Percentiles rank a stretch among this genome's conserved stretches.
These are phyloP conservation scores for Cataglyphis livida DNA, from an alignment of 2,888 invertebrate genomes.

Conservation along the genomic window DNA sequence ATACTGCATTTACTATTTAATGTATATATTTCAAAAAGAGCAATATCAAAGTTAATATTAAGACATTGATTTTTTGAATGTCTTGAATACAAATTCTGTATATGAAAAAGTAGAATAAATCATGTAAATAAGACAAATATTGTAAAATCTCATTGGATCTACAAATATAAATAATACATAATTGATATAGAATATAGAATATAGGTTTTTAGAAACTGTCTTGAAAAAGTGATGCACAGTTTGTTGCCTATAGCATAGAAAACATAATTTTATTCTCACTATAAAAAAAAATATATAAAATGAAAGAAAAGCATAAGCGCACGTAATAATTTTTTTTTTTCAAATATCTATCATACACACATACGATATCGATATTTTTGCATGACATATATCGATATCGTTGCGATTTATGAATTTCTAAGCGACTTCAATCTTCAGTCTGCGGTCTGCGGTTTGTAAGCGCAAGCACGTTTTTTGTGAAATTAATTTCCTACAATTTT, in stretches of 20 bases:
- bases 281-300: background rate
- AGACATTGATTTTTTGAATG: background rate
- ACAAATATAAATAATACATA: background rate
- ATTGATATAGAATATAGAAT: background rate
- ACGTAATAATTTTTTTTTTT: background rate
- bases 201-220: background rate
- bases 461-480: background rate
- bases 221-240: background rate
- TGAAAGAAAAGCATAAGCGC: background rate
- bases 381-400: slow-evolving; percentile 2
- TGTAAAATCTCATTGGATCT: background rate
- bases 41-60: background rate
- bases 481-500: background rate
- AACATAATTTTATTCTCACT: background rate
- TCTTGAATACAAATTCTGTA: background rate
- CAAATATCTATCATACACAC: background rate
- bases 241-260: background rate
- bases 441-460: background rate
- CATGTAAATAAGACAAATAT: slow-evolving; percentile 1
- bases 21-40: background rate
- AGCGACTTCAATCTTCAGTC: background rate
- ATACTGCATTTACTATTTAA: background rate
- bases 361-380: background rate
- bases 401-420: background rate
- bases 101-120: slow-evolving; percentile 7